phyloP scores from a whole-genome alignment of 2,797 vertebrate genomes.

The Calcarius lapponicus region DNA sequence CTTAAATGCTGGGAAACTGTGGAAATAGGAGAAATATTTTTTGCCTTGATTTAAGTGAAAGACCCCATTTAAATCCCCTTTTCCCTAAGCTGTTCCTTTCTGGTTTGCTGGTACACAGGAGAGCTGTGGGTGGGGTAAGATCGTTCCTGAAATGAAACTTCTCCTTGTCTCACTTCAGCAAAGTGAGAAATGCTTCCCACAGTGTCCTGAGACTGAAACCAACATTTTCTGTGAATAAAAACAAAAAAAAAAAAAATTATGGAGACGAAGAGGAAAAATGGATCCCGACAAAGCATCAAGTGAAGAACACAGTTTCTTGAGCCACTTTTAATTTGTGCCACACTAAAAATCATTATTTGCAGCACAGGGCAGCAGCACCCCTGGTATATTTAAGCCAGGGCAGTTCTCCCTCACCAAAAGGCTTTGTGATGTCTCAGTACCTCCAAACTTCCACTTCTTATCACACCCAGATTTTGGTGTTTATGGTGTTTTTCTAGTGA shows the following conservation, averaged over 20 bases:
- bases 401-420: neutral
- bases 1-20: neutral
- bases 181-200: neutral
- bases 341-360: rapidly evolving
- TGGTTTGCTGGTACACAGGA: neutral
- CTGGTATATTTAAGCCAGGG: neutral
- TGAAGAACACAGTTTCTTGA: neutral
- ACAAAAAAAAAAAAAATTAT: neutral
- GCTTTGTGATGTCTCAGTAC: neutral
- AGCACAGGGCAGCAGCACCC: neutral
- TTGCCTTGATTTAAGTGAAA: neutral
- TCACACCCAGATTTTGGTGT: neutral
- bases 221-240: neutral
- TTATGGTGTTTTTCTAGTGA: rapidly evolving
- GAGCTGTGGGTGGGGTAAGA: neutral
- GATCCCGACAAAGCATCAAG: rapidly evolving
- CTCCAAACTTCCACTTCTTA: neutral
- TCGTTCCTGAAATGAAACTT: neutral
- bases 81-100: neutral
- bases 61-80: neutral
- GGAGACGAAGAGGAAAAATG: neutral
- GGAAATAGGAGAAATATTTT: neutral
- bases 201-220: rapidly evolving
- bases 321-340: neutral
- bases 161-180: neutral